Percentiles rank a stretch among this genome's conserved stretches.
These are phyloP conservation scores for Xanthorhoe designata DNA, from an alignment of 2,888 invertebrate genomes.

Conservation along the genomic window DNA sequence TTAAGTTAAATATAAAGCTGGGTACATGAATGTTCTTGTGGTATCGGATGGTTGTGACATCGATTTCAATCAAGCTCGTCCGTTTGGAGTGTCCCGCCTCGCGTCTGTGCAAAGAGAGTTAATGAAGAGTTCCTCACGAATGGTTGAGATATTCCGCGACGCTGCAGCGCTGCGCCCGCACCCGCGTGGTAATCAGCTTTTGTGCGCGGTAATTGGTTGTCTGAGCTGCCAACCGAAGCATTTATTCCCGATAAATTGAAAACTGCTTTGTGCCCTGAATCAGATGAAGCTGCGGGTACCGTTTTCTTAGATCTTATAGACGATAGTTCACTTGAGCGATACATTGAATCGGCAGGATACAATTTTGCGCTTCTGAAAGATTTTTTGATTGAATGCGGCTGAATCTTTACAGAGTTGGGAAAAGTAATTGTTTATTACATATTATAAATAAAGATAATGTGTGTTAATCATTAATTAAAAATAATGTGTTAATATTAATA, in stretches of 20 bases:
- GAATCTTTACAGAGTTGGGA: background rate
- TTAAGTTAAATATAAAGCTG: constrained; percentile 20
- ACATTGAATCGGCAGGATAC: constrained; percentile 26
- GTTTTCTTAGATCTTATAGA: constrained; percentile 55
- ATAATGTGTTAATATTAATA: background rate
- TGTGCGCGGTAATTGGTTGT: constrained; percentile 85
- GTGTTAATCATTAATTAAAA: background rate
- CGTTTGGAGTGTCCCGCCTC: constrained; percentile 57
- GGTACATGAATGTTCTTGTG: constrained; percentile 14
- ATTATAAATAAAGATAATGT: no score
- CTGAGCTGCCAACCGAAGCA: constrained; percentile 84
- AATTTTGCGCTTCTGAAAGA: constrained; percentile 24
- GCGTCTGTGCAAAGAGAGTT: constrained; percentile 65
- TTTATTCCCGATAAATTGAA: constrained; percentile 85
- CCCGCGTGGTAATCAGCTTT: constrained; percentile 83
- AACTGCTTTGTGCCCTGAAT: constrained; percentile 81
- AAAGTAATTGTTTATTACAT: no score
- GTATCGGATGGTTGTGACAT: constrained; percentile 44
- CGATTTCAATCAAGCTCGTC: constrained; percentile 65
- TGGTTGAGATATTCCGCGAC: constrained; percentile 73
- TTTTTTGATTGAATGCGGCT: constrained; percentile 9
- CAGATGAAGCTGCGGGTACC: constrained; percentile 70
- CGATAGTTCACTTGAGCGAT: constrained; percentile 32
- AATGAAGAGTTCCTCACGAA: constrained; percentile 76
- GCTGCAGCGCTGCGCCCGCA: constrained; percentile 59